Evolutionary conservation across 2,888 invertebrate genomes (phyloP), one percentile per base, ranked within the genome.

Genomic region (Leucophenga maculata): DNA sequence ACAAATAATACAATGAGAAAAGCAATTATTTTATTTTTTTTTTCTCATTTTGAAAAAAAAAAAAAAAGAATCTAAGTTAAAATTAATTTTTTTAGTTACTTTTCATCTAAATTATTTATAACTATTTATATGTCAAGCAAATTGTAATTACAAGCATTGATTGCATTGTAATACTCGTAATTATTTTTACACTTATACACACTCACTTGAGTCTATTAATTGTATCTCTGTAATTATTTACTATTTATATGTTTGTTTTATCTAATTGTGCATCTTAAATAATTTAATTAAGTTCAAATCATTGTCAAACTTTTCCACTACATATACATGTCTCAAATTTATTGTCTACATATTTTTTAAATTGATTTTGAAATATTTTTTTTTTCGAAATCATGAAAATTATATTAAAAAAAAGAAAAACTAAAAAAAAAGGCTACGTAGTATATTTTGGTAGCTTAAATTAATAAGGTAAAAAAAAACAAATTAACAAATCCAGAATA

Each of bases 401-500:
- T 50, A 2, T 3, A 32, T 39, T 26, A 26, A 26, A 26, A 26
- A 26, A 26, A 26, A n/a, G n/a, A 2, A 26, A 50, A 44, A 54
- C n/a, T 3, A 31, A 26, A 57, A 57, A 44, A 55, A 77, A 74
- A 72, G 67, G 69, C 70, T 39, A 39, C 39, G 71, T 77, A 79
- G 73, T 77, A 73, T 73, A 75, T 68, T 77, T 73, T 72, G 50
- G 60, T 67, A 39, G 44, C 32, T 60, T 55, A 68, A 50, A 50
- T 69, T 67, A 65, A 32, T 66, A 78, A 74, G 82, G 80, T 77
- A 79, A 79, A 77, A 69, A 26, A 48, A 72, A 74, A 75, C 13
- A 39, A 39, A 75, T 26, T 13, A 83, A 75, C 78, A 76, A 57
- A 79, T 78, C 78, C 80, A 82, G 77, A 74, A 77, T 79, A 74